Percentiles rank a stretch among this genome's conserved stretches.
Conservation (phyloP, 2,888 invertebrate genomes). For the Aspidapion aeneum region DNA sequence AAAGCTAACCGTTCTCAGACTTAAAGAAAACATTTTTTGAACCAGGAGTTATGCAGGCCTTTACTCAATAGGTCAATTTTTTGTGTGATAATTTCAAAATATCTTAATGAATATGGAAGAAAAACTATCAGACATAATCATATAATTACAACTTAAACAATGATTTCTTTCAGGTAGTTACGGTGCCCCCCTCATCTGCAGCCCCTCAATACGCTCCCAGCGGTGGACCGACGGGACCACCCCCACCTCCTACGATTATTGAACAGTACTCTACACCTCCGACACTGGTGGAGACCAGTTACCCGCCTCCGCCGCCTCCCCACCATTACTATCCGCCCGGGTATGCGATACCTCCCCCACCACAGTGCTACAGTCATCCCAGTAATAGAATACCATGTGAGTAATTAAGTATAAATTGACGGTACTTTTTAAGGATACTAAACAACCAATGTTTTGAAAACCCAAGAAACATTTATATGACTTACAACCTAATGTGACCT, state of each 20-base stretch:
- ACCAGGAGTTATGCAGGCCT: too few relatives aligned
- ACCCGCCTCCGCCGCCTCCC: constrained; percentile 42
- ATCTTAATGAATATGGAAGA: too few relatives aligned
- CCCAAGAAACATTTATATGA: too few relatives aligned
- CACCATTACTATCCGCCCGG: constrained; percentile 53
- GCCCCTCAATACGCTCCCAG: constrained; percentile 47
- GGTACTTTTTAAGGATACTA: neutral
- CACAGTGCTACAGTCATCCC: constrained; percentile 57
- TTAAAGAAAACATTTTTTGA: too few relatives aligned
- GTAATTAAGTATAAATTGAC: constrained; percentile 56
- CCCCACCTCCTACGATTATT: constrained; percentile 39
- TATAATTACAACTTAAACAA: too few relatives aligned
- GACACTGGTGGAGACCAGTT: constrained; percentile 44
- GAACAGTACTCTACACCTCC: constrained; percentile 44
- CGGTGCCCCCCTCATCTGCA: constrained; percentile 41
- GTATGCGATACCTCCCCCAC: constrained; percentile 50
- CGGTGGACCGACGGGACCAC: constrained; percentile 40
- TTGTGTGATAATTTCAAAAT: too few relatives aligned
- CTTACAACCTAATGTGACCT: too few relatives aligned
- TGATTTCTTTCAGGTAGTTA: constrained; percentile 46
- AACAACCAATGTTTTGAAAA: neutral
- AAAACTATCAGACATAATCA: too few relatives aligned
- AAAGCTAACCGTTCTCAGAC: too few relatives aligned
- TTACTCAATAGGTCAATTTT: too few relatives aligned
- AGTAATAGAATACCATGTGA: constrained; percentile 61